Base-by-base conservation (phyloP, 2,113 vertebrate genomes). In the Pyrgilauda ruficollis region DNA sequence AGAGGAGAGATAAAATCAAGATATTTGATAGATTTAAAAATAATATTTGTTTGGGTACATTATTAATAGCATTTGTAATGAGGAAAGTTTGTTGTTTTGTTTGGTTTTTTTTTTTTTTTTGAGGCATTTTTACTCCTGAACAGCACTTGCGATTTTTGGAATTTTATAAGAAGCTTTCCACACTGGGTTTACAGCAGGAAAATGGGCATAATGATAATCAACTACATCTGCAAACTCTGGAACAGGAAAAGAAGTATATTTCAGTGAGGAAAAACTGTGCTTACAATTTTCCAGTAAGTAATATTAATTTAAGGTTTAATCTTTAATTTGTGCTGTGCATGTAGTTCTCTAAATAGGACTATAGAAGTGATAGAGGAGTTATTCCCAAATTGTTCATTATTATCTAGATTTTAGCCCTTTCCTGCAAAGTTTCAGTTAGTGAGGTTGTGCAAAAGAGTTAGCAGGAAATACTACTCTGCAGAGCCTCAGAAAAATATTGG, bases 241-340 rank as follows among this genome's bases (percentile, higher is more conserved):
- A 99, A 93, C 98, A 98, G 77, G 98, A 99, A 96, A 98, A 98
- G 81, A 98, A 99, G 79, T 98, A 98, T 17, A 97, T 97, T 24
- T 97, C 98, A 86, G 98, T 99, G 80, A 98, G 99, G 90, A 99
- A 98, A 94, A 99, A 99, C 96, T 99, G 99, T 97, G 99, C 99
- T 96, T 99, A 99, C 97, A 99, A 99, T 97, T 98, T 99, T 82
- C 99, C 99, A 78, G 99, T 99, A 96, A 97, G 97, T 97, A 61
- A 72, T 26, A 24, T 26, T 61, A 30, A 75, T 78, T 93, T 66
- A 37, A 86, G 20, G 3, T 80, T 84, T 85, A 41, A 21, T 87
- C 35, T 21, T 56, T 56, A 76, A 49, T 22, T 73, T 43, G 5
- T 18, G 16, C 50, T 21, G 3, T 90, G 18, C 59, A 13, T 80